Evolutionary conservation across 2,113 vertebrate species (phyloP).

Genomic region (Salvelinus sp.): DNA sequence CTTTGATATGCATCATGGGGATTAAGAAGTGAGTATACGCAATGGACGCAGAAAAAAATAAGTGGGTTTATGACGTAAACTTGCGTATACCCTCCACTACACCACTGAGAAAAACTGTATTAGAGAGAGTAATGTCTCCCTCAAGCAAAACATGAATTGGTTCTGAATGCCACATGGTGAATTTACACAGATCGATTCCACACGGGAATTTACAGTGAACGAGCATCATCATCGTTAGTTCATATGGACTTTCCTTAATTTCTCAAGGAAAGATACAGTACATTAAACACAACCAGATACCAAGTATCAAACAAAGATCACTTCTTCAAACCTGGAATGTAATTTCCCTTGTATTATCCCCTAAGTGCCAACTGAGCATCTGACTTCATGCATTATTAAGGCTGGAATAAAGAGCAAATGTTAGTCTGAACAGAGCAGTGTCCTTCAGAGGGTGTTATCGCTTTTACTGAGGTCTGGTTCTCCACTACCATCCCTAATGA

Average conservation of each 20-base stretch:
- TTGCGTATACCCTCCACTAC: too few species aligned
- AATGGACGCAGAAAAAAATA: too few species aligned
- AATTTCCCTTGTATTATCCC: not conserved
- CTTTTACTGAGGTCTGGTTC: conserved; percentile 35
- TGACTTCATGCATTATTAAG: conserved; percentile 60
- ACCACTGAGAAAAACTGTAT: too few species aligned
- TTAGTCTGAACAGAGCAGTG: conserved; percentile 33
- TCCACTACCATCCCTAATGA: conserved; percentile 48
- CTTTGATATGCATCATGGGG: too few species aligned
- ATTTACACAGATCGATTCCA: not conserved
- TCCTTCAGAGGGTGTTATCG: conserved; percentile 27
- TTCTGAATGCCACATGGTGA: not conserved
- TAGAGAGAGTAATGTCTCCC: too few species aligned
- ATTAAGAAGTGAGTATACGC: too few species aligned
- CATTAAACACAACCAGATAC: not conserved
- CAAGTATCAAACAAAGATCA: not conserved
- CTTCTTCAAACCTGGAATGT: not conserved
- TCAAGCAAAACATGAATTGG: not conserved
- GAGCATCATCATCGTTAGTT: not conserved
- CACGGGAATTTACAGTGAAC: not conserved
- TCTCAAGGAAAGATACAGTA: not conserved
- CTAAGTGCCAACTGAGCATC: conserved; percentile 37
- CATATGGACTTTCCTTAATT: not conserved
- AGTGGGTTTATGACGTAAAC: too few species aligned
- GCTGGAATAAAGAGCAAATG: conserved; percentile 53